Evolutionary conservation across 2,888 invertebrate species (phyloP), one percentile per base, ranked within the genome.

Genomic region (Panzeria rudis): DNA sequence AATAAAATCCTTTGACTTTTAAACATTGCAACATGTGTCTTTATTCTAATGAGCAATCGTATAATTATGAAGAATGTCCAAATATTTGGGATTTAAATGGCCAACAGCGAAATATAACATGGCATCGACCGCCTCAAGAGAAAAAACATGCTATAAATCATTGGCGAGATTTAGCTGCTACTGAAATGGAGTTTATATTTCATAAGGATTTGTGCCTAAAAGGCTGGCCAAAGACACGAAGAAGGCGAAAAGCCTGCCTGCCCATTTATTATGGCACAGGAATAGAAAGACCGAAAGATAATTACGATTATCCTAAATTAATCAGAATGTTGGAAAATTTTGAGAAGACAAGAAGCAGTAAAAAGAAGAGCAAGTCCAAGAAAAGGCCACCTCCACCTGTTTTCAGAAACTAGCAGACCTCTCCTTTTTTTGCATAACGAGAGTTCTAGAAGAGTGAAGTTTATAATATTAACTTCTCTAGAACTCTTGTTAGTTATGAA

Each of bases 151-250:
- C 68, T 3, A 89, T 91, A 83, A 44, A 61, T 25, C 88, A 89
- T 56, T 91, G 89, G 89, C 88, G 88, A 13, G 89, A 90, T 66
- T 52, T 86, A 0, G 87, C 87, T 6, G 89, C 89, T 2, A 23
- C 71, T 1, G 89, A 89, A 72, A 80, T 76, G 71, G 5, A 82
- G 1, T 80, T 87, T 15, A 75, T 90, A 5, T 66, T 80, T 6
- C 17, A 68, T 1, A 44, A 76, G 9, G 76, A 76, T 35, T 66
- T 76, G 23, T 32, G 7, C 13, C 13, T 76, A n/a, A 54, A 76
- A 41, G 47, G 32, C n/a, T 73, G 72, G 72, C 5, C 9, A n/a
- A 32, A 23, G 9, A 4, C 61, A 11, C 72, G 72, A 2, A 47
- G 20, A 15, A 29, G 72, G 5, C 32, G n/a, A 15, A 32, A 23